A percentile compares a stretch with the other conserved stretches of the same genome.
Conservation (phyloP, 2,797 vertebrate genomes). For the Leucoraja ocellata region DNA sequence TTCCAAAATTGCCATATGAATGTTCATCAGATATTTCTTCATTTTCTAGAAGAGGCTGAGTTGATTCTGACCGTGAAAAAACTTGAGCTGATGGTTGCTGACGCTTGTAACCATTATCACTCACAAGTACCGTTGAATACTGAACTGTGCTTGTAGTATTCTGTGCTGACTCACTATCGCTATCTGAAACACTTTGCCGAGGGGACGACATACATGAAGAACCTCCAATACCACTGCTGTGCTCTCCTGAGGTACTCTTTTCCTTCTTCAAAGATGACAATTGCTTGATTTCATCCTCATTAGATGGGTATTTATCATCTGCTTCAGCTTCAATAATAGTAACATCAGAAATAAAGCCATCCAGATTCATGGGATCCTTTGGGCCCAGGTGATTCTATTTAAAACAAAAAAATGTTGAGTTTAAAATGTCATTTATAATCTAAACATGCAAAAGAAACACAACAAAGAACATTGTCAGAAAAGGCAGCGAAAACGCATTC, state of each 20-base stretch:
- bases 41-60: slow-evolving; percentile 82
- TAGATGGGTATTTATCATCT: slow-evolving; percentile 60
- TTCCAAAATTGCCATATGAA: slow-evolving; percentile 38
- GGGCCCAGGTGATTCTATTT: slow-evolving; percentile 66
- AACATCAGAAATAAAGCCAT: slow-evolving; percentile 73
- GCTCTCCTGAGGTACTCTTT: slow-evolving; percentile 82
- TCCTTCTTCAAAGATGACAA: slow-evolving; percentile 78
- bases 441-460: neutral
- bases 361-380: slow-evolving; percentile 65
- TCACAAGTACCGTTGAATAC: slow-evolving; percentile 84
- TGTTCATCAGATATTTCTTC: slow-evolving; percentile 74
- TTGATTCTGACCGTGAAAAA: slow-evolving; percentile 86
- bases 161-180: slow-evolving; percentile 77
- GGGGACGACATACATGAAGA: slow-evolving; percentile 95
- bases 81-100: slow-evolving; percentile 64
- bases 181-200: slow-evolving; percentile 84
- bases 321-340: slow-evolving; percentile 79
- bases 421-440: neutral
- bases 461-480: neutral
- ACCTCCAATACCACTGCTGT: slow-evolving; percentile 94
- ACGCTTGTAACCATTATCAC: slow-evolving; percentile 62
- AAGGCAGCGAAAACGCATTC: neutral
- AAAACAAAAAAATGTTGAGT: slow-evolving; percentile 39
- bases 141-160: slow-evolving; percentile 84
- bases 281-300: slow-evolving; percentile 75